Base-by-base conservation (phyloP, 2,113 vertebrate genomes). In the Hiodon alosoides region DNA sequence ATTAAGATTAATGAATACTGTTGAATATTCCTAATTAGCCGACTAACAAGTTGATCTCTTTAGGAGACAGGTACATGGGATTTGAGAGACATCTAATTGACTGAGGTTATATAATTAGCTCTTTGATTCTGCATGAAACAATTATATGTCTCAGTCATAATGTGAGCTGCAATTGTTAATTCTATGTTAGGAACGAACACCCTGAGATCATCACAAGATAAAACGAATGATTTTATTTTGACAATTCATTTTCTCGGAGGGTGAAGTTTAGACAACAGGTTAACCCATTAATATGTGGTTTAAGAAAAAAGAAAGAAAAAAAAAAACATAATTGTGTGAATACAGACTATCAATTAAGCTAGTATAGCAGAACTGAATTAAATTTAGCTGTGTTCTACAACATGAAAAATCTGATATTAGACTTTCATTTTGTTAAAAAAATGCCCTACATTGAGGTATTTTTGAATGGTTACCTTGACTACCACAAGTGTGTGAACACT, bases 401-500 rank as follows among this genome's bases (percentile, higher is more conserved):
- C 31, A 31, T 1, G 31, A 31, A 31, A 31, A 31, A 31, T 31
- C 31, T 31, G 31, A 31, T 1, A 31, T 31, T 31, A 31, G 2
- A 31, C 31, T 31, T 31, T 31, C 31, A 31, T 31, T 31, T 31
- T 2, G 31, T 31, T 31, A 31, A 31, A 31, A 31, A 60, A 48
- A 48, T n/a, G 46, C n/a, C 7, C 47, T 5, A 59, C 48, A 58
- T 47, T 47, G 10, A 48, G 13, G 11, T 6, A 59, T 71, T 47
- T 60, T n/a, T 48, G 11, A 55, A 17, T 59, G 5, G 14, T 16
- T 93, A 98, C 97, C 97, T 85, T 90, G 90, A 2, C 84, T 77
- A 0, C 96, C 97, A 66, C 97, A 98, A 2, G 92, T 92, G 59
- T 92, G 94, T 6, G 96, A 98, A 77, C 97, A 99, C 48, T 90